These are phyloP conservation scores for Callipepla squamata DNA, from an alignment of 2,113 vertebrate genomes.

Conservation along the genomic window DNA sequence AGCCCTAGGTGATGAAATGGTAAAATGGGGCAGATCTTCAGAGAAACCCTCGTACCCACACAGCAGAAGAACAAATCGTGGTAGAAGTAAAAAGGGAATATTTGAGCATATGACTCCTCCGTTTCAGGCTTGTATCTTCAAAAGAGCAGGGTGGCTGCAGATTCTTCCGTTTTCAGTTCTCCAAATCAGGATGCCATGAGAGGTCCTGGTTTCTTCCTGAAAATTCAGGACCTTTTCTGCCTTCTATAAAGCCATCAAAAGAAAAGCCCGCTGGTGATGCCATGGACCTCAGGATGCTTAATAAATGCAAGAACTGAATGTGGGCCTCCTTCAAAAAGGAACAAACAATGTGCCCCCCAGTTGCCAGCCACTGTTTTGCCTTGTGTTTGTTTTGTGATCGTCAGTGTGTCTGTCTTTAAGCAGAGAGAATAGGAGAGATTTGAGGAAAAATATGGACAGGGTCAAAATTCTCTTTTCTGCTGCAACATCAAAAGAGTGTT, in stretches of 20 bases:
- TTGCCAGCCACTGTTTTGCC: background rate
- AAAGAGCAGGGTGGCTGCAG: background rate
- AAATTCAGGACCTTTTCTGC: background rate
- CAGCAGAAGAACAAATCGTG: background rate
- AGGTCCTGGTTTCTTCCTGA: background rate
- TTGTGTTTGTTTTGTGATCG: background rate
- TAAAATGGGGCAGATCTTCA: background rate
- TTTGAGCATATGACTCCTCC: background rate
- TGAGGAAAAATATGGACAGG: background rate
- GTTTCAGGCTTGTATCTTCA: background rate
- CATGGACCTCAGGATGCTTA: background rate
- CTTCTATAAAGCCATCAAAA: background rate
- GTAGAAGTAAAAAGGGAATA: background rate
- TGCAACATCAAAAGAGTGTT: accelerated
- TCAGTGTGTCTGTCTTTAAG: background rate
- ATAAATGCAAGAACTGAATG: background rate
- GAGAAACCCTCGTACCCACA: background rate
- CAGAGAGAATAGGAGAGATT: background rate
- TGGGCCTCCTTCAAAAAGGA: background rate
- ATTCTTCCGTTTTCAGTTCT: background rate
- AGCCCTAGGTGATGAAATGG: background rate
- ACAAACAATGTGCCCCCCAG: background rate
- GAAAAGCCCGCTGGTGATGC: background rate
- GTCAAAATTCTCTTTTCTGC: background rate
- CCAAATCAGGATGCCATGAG: background rate